phyloP scores from a whole-genome alignment of 2,797 vertebrate genomes.

The Poeciliopsis turneri region DNA sequence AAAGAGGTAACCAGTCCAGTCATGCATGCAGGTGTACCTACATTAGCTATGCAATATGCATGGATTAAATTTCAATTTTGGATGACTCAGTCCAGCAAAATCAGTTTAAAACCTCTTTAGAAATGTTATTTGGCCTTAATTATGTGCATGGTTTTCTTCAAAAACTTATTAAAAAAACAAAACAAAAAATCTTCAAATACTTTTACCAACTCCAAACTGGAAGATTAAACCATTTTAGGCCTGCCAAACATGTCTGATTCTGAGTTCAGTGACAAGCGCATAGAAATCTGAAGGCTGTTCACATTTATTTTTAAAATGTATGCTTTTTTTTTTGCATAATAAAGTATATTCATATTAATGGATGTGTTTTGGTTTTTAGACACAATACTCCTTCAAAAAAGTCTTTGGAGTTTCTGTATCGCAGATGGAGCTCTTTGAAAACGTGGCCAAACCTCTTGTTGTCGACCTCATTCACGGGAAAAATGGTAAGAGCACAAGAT shows the following conservation, averaged over 20 bases:
- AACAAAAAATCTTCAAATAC: no score
- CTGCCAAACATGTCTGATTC: not conserved
- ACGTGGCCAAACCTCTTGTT: slow-evolving; percentile 90
- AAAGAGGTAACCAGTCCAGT: slow-evolving; percentile 85
- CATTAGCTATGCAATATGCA: not conserved
- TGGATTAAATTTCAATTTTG: not conserved
- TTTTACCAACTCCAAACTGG: not conserved
- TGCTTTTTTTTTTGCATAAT: not conserved
- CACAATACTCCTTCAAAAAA: slow-evolving; percentile 94
- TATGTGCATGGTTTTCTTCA: not conserved
- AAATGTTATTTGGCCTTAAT: not conserved
- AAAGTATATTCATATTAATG: not conserved
- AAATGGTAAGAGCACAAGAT: slow-evolving; percentile 83
- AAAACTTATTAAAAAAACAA: not conserved
- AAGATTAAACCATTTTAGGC: not conserved
- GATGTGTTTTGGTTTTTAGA: slow-evolving; percentile 76
- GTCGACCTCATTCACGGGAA: slow-evolving; percentile 92
- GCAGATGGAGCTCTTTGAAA: slow-evolving; percentile 90
- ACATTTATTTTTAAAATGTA: not conserved
- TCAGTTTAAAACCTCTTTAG: not conserved
- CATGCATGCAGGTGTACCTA: not conserved
- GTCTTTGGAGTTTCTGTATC: slow-evolving; percentile 88
- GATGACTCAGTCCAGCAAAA: not conserved
- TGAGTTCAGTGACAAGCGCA: not conserved
- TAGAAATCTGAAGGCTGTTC: not conserved